Conservation (phyloP, 2,797 vertebrate genomes). For the Melanotaenia trifasciata region DNA sequence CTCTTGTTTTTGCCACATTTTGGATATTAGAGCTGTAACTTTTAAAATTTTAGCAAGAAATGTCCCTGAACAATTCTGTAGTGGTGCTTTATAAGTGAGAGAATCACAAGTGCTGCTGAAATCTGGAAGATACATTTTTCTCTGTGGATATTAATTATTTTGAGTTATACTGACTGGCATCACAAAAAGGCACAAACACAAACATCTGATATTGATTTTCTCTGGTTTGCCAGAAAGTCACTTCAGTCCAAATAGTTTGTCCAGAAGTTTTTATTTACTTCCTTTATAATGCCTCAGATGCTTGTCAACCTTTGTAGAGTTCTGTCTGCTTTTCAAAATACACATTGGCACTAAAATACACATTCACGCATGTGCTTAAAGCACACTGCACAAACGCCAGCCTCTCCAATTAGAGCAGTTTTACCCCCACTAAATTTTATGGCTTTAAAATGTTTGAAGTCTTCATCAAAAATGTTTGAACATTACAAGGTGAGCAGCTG, state of each 20-base stretch:
- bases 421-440: constrained; percentile 9
- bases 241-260: constrained; percentile 23
- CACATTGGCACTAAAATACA: background rate
- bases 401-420: background rate
- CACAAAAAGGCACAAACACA: constrained; percentile 2
- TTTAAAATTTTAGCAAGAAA: constrained; percentile 17
- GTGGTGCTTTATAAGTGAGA: background rate
- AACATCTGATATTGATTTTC: constrained; percentile 48
- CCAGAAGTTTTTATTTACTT: constrained; percentile 51
- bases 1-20: background rate
- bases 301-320: constrained; percentile 35
- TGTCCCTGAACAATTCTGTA: constrained; percentile 12
- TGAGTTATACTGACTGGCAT: constrained; percentile 17
- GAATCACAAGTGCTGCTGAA: constrained; percentile 5
- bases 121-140: constrained; percentile 19
- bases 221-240: constrained; percentile 30
- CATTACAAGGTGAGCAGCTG: constrained; percentile 6
- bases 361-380: background rate
- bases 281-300: constrained; percentile 7
- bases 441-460: constrained; percentile 21
- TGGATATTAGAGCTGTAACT: constrained; percentile 16
- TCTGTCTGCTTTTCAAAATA: background rate
- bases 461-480: background rate
- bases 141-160: constrained; percentile 42
- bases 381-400: background rate